Percentiles rank a stretch among this genome's conserved stretches.
phyloP scores from a whole-genome alignment of 1,140 invertebrate genomes.

The Bombus haemorrhoidalis region DNA sequence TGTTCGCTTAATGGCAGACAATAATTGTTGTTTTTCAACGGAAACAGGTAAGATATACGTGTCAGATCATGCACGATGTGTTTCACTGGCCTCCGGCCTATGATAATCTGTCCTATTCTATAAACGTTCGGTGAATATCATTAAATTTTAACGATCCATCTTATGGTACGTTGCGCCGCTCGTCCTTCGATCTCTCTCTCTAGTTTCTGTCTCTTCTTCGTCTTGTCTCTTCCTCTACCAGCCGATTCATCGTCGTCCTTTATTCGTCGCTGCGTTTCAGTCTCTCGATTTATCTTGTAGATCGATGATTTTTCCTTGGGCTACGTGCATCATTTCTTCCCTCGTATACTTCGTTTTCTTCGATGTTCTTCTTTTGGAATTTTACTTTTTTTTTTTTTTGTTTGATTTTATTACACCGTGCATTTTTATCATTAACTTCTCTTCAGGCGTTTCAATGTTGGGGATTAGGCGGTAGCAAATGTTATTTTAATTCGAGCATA shows the following conservation, averaged over 20 bases:
- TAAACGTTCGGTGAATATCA: slow-evolving; percentile 61
- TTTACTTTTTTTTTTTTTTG: not conserved
- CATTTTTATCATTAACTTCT: not conserved
- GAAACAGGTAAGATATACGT: slow-evolving; percentile 36
- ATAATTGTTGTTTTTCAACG: slow-evolving; percentile 58
- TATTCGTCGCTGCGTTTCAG: not conserved
- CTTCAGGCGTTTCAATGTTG: not conserved
- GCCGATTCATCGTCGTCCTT: not conserved
- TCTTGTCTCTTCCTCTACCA: slow-evolving; percentile 23
- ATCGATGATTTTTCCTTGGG: not conserved
- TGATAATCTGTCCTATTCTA: slow-evolving; percentile 67
- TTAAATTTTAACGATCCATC: slow-evolving; percentile 66
- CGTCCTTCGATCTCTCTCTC: slow-evolving; percentile 42
- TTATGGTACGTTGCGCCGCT: slow-evolving; percentile 37
- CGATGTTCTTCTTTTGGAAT: not conserved
- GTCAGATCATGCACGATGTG: slow-evolving; percentile 39
- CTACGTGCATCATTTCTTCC: not conserved
- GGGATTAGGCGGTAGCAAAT: not conserved
- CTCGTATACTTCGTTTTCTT: not conserved
- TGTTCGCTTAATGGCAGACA: slow-evolving; percentile 49
- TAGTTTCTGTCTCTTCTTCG: not conserved
- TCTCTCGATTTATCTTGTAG: not conserved
- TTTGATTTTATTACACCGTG: not conserved
- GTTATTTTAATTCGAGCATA: slow-evolving; percentile 1
- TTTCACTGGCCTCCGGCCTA: slow-evolving; percentile 47